Base-by-base conservation (phyloP, 2,113 vertebrate species). In the Gorsachius goisagi region DNA sequence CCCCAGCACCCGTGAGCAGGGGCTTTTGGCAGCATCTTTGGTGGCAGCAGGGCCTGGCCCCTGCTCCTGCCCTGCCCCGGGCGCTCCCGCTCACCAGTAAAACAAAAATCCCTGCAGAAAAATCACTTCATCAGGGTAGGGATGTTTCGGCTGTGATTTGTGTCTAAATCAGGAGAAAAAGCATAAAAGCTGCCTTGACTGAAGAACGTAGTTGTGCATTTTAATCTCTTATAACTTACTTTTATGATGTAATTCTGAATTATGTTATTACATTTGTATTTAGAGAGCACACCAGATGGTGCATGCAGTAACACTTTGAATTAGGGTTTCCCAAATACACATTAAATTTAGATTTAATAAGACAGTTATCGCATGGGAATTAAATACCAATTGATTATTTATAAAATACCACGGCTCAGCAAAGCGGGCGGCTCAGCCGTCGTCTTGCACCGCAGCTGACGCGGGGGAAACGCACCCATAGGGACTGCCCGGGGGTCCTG, bases 321-420 rank as follows among this genome's bases (percentile, higher is more conserved):
- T 95, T 83, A 97, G 96, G 97, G 94, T 92, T 96, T 97, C 96
- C 96, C 92, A 94, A 94, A 96, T 95, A 96, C 97, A 96, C 96
- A 89, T 97, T 97, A 95, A 94, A 97, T 97, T 97, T 63, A 88
- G 95, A 98, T 97, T 96, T 97, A 97, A 97, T 97, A 96, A 97
- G 97, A 96, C 95, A 97, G 96, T 95, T 96, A 96, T 95, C 93
- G 77, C 97, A 85, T 20, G 97, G 97, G 96, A 77, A 97, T 96
- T 92, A 96, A 97, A 96, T 74, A 90, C 89, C 97, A 89, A 78
- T 90, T 77, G 91, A 96, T 97, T 90, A 94, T 92, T 95, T 96
- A 52, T 75, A 87, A 92, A 86, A 80, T 22, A 12, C 5, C 35
- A 33, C 64, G 35, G 84, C 85, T 91, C 77, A 62, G 93, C 96